Evolutionary conservation across 1,140 invertebrate genomes (phyloP), one percentile per base, ranked within the genome.

Genomic region (Bombus turneri): DNA sequence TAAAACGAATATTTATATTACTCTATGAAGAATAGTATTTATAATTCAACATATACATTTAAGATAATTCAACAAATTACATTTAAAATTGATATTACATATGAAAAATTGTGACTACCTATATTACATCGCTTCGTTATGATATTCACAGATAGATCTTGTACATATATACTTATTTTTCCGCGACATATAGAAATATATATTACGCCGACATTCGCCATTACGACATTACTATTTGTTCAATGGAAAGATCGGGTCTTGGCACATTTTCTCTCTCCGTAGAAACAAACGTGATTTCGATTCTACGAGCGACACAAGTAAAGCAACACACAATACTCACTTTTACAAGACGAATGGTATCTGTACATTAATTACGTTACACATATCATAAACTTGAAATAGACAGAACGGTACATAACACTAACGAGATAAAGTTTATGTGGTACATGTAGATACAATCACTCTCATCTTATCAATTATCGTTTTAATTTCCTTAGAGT

Each of bases 371-470:
- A 83, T 62, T 85, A 72, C 69, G 69, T 71, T 71, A 79, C 74
- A 68, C 75, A 76, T 66, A 62, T 76, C 57, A 86, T 91, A 91
- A 91, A 91, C 81, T 90, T 91, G 91, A 74, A 86, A 91, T 91
- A 91, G 81, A 91, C 68, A 89, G 66, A 91, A 91, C 82, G 73
- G 47, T 83, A 85, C 84, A 74, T 87, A 86, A 84, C 39, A 78
- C 66, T 86, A 91, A 91, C 81, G 79, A 77, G 86, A 78, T 34
- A 83, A 87, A 78, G 69, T 88, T 84, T 86, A 71, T 34, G 34
- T 74, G 75, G 71, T 85, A 82, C 34, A 62, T 28, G n/a, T 57
- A 80, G 18, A 18, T 85, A 71, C 41, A 87, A 83, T 90, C 89
- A 85, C 77, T 68, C 37, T 43, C 72, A 1, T 84, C 68, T 62